phyloP scores from a whole-genome alignment of 2,797 vertebrate species.

The Neosilurus mollespiculum region DNA sequence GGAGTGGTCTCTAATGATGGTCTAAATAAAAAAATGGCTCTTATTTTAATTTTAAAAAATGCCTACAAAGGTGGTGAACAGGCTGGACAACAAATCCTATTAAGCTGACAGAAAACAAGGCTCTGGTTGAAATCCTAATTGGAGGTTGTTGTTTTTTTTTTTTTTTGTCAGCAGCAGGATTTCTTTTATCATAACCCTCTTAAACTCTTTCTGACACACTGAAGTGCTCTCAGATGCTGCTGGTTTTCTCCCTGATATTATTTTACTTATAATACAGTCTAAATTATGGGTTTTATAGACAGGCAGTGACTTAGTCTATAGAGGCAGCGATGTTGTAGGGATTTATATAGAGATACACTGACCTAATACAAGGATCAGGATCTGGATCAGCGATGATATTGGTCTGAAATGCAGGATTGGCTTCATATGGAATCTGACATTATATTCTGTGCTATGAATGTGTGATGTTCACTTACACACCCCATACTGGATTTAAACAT shows the following conservation, averaged over 20 bases:
- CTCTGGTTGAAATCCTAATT: background rate
- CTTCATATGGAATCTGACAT: background rate
- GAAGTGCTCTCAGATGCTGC: background rate
- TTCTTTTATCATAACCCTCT: background rate
- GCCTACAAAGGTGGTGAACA: background rate
- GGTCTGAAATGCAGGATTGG: background rate
- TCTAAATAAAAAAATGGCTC: too few species aligned
- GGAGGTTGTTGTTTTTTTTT: background rate
- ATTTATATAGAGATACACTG: conserved; percentile 7
- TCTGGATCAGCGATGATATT: background rate
- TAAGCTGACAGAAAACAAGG: background rate
- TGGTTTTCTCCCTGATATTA: background rate
- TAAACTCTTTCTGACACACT: background rate
- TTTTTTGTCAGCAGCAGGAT: background rate
- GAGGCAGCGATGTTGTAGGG: background rate
- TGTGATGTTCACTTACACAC: background rate
- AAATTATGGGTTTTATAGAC: background rate
- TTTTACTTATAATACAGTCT: background rate
- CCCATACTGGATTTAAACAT: background rate
- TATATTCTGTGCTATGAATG: background rate
- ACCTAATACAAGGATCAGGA: background rate
- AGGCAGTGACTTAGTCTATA: background rate
- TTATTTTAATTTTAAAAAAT: background rate
- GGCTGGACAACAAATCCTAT: background rate
- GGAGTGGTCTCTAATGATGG: background rate